Conservation (phyloP, 2,888 invertebrate genomes). For the Agonopterix heracliana region DNA sequence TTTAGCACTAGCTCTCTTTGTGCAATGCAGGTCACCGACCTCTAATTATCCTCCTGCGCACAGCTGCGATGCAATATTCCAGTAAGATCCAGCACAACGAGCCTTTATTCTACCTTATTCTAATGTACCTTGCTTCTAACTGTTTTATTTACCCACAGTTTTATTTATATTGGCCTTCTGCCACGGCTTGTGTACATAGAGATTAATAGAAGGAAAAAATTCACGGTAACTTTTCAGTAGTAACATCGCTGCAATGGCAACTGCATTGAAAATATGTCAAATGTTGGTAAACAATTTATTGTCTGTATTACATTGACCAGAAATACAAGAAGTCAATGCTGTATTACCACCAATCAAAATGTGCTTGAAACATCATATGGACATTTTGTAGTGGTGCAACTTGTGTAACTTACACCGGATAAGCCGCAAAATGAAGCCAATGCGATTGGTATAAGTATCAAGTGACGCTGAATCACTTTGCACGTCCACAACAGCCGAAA, state of each 20-base stretch:
- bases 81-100: constrained; percentile 72
- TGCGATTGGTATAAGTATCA: constrained; percentile 31
- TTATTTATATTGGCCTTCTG: too few relatives aligned
- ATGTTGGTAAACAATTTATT: too few relatives aligned
- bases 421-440: constrained; percentile 42
- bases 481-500: constrained; percentile 11
- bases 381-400: neutral
- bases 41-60: constrained; percentile 64
- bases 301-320: too few relatives aligned
- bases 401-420: constrained; percentile 49
- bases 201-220: too few relatives aligned
- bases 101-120: constrained; percentile 45
- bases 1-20: constrained; percentile 57
- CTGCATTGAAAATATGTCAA: too few relatives aligned
- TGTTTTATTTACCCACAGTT: too few relatives aligned
- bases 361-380: too few relatives aligned
- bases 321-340: too few relatives aligned
- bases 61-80: constrained; percentile 68
- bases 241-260: too few relatives aligned
- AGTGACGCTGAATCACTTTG: constrained; percentile 46
- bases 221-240: too few relatives aligned
- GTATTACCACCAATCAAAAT: too few relatives aligned
- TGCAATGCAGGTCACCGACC: constrained; percentile 57
- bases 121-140: neutral
- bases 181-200: too few relatives aligned